These are phyloP conservation scores for Uloborus diversus DNA, from an alignment of 1,140 invertebrate species.

Conservation along the genomic window DNA sequence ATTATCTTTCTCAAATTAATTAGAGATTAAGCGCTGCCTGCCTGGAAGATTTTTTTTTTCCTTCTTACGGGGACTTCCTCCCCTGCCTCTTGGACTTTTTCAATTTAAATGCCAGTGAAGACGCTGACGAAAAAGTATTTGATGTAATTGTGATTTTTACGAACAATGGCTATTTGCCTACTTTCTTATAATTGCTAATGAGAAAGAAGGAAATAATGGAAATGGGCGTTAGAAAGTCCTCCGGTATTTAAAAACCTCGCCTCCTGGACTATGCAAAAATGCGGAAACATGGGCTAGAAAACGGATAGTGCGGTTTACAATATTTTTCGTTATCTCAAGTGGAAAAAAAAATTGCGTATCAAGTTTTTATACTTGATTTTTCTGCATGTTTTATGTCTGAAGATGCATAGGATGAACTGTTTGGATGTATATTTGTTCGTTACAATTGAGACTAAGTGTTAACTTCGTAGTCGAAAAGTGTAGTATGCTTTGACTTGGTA, in stretches of 20 bases:
- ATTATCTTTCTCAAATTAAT: slow-evolving; percentile 57
- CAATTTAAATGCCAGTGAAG: slow-evolving; percentile 38
- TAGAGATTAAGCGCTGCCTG: slow-evolving; percentile 51
- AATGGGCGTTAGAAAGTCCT: slow-evolving; percentile 40
- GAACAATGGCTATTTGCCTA: slow-evolving; percentile 22
- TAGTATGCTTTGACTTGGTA: no score
- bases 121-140: slow-evolving; percentile 27
- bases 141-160: slow-evolving; percentile 47
- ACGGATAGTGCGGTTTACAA: not conserved
- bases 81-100: slow-evolving; percentile 36
- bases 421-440: no score
- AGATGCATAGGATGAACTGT: no score
- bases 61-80: not conserved
- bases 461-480: no score
- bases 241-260: slow-evolving; percentile 30
- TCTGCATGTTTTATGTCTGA: no score
- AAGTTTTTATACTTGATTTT: no score
- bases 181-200: slow-evolving; percentile 48
- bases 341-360: no score
- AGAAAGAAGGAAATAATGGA: slow-evolving; percentile 39
- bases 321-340: not conserved
- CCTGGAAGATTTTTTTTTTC: slow-evolving; percentile 28
- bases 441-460: no score
- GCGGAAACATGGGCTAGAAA: not conserved
- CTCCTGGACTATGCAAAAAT: not conserved